Conservation (phyloP, 2,113 vertebrate genomes). For the Pomatorhinus ruficollis region DNA sequence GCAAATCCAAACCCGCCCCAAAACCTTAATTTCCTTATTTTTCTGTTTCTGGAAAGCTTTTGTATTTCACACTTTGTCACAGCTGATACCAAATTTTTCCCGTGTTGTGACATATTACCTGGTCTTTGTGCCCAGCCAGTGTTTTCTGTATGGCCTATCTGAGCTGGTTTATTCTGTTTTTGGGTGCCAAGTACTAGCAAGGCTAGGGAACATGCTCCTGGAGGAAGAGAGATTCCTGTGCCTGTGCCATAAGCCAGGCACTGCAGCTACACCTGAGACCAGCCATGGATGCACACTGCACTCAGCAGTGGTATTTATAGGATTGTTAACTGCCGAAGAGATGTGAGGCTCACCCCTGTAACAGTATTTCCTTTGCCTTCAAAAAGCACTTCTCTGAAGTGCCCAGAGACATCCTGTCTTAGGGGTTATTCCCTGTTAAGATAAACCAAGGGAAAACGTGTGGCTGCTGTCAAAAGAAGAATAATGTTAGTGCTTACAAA, state of each 20-base stretch:
- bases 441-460: conserved; percentile 41
- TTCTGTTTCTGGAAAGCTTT: neutral
- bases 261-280: neutral
- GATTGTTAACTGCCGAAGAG: neutral
- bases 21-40: neutral
- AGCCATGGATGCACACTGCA: neutral
- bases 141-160: neutral
- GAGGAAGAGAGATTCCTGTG: neutral
- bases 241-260: neutral
- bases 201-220: neutral
- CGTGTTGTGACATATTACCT: neutral
- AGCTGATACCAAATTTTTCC: neutral
- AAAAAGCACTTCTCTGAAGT: conserved; percentile 41
- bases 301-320: neutral
- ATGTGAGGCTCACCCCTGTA: neutral
- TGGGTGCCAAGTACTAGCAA: neutral
- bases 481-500: conserved; percentile 30
- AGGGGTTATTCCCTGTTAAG: conserved; percentile 47
- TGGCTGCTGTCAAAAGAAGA: conserved; percentile 46
- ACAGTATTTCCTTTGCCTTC: conserved; percentile 34
- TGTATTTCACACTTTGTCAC: neutral
- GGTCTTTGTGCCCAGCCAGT: neutral
- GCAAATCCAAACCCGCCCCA: neutral
- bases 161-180: neutral
- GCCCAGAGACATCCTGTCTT: conserved; percentile 28